Evolutionary conservation across 2,888 invertebrate species (phyloP).

Genomic region (Andrena praecox): DNA sequence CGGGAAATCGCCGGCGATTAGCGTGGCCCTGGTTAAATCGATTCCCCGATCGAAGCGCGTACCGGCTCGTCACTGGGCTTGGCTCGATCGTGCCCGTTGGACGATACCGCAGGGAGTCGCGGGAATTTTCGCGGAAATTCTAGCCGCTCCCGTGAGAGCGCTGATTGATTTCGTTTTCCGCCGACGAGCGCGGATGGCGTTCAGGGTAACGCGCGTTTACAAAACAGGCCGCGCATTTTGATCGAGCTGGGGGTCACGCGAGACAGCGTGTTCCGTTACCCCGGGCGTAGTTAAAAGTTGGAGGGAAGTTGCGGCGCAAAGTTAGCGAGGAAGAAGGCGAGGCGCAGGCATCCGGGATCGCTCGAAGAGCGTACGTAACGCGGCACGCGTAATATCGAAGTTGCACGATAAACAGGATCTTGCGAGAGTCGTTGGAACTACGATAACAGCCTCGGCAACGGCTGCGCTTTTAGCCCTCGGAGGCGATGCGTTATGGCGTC

Average conservation of each 20-base stretch:
- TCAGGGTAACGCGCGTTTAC: constrained; percentile 17
- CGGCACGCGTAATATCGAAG: constrained; percentile 58
- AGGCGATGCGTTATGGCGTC: constrained; percentile 60
- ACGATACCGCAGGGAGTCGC: constrained; percentile 9
- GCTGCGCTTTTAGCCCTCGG: constrained; percentile 37
- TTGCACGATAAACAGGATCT: constrained; percentile 53
- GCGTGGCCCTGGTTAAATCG: constrained; percentile 4
- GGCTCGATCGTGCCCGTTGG: not conserved
- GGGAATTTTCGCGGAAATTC: constrained; percentile 30
- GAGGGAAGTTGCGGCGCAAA: constrained; percentile 16
- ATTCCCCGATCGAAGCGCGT: not conserved
- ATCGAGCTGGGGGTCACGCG: constrained; percentile 3
- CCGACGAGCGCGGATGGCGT: not conserved
- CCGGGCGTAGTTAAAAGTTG: constrained; percentile 21
- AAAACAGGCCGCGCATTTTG: constrained; percentile 14
- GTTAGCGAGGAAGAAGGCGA: constrained; percentile 23
- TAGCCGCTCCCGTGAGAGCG: not conserved
- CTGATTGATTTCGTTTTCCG: constrained; percentile 29
- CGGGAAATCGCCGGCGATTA: constrained; percentile 60
- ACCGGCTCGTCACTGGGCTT: constrained; percentile 2
- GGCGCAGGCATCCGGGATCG: constrained; percentile 9
- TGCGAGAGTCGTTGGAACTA: constrained; percentile 36
- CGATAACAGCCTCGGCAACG: constrained; percentile 55
- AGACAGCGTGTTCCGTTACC: not conserved
- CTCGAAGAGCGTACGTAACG: constrained; percentile 20